A percentile compares a stretch with the other conserved stretches of the same genome.
These are phyloP conservation scores for Brachionus rotundiformis DNA, from an alignment of 1,140 invertebrate species.

Conservation along the genomic window DNA sequence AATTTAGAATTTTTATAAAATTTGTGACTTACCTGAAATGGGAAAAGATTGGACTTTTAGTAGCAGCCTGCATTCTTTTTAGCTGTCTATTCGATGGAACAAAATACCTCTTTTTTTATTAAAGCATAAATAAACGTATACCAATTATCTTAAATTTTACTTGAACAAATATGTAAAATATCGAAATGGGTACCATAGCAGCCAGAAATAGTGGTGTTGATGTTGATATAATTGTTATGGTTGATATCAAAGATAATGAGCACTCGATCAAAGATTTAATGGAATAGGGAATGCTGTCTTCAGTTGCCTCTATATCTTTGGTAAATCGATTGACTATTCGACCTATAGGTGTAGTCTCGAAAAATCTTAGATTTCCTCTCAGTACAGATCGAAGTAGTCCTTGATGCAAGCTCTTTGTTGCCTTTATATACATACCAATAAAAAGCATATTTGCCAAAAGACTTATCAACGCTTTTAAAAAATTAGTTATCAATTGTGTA, in stretches of 20 bases:
- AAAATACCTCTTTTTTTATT: constrained; percentile 66
- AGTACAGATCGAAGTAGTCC: constrained; percentile 62
- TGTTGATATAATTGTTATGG: constrained; percentile 50
- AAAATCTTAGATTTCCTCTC: constrained; percentile 73
- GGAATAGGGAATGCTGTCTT: constrained; percentile 62
- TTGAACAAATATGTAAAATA: constrained; percentile 50
- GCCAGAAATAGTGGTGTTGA: constrained; percentile 43
- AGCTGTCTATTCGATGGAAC: constrained; percentile 88
- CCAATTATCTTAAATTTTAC: too few species aligned
- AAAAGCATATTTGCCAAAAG: constrained; percentile 14
- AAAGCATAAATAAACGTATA: neutral
- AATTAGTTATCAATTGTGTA: neutral
- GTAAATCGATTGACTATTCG: constrained; percentile 74
- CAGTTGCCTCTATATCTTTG: constrained; percentile 66
- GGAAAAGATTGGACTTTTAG: constrained; percentile 92
- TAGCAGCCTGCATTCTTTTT: constrained; percentile 90
- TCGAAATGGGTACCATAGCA: constrained; percentile 35
- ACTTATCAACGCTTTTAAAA: constrained; percentile 2
- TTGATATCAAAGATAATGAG: neutral
- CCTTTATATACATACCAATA: constrained; percentile 48
- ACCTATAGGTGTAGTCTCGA: constrained; percentile 76
- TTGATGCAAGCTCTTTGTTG: neutral
- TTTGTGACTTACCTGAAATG: constrained; percentile 87
- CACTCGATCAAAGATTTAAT: constrained; percentile 47
- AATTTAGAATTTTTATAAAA: too few species aligned